phyloP scores from a whole-genome alignment of 2,797 vertebrate species.

The Rhodeus uyekii region DNA sequence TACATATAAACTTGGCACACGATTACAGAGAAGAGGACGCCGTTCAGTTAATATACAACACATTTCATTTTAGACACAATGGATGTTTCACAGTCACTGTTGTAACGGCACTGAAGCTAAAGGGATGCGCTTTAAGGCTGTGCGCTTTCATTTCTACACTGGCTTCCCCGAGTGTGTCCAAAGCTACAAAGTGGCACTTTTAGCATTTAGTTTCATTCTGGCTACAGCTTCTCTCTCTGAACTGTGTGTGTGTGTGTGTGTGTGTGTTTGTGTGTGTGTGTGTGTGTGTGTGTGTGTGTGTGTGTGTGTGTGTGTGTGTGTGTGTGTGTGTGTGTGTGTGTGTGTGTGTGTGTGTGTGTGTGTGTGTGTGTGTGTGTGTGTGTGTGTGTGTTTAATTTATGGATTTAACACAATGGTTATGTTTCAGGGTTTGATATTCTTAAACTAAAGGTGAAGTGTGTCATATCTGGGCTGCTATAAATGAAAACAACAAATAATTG shows the following conservation, averaged over 20 bases:
- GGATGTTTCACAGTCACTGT: conserved; percentile 40
- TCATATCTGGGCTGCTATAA: not conserved
- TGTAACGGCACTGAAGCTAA: conserved; percentile 41
- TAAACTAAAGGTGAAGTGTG: conserved; percentile 36
- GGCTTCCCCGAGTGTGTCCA: not conserved
- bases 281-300: too few relatives aligned
- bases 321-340: too few relatives aligned
- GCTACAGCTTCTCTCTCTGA: not conserved
- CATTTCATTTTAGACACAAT: not conserved
- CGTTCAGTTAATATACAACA: not conserved
- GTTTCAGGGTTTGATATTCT: not conserved
- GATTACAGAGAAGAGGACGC: conserved; percentile 8
- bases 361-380: too few relatives aligned
- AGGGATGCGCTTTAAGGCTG: conserved; percentile 24
- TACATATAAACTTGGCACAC: not conserved
- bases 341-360: too few relatives aligned
- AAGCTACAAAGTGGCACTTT: conserved; percentile 17
- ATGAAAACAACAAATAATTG: not conserved
- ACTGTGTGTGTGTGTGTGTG: too few relatives aligned
- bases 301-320: too few relatives aligned
- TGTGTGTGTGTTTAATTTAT: too few relatives aligned
- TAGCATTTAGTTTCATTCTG: not conserved
- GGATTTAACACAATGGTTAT: not conserved
- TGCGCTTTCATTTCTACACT: not conserved
- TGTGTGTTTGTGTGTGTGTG: too few relatives aligned